A percentile compares a stretch with the other conserved stretches of the same genome.
phyloP scores from a whole-genome alignment of 64 coral and sea anemone species.

The Hydrozoanthus tunicans region DNA sequence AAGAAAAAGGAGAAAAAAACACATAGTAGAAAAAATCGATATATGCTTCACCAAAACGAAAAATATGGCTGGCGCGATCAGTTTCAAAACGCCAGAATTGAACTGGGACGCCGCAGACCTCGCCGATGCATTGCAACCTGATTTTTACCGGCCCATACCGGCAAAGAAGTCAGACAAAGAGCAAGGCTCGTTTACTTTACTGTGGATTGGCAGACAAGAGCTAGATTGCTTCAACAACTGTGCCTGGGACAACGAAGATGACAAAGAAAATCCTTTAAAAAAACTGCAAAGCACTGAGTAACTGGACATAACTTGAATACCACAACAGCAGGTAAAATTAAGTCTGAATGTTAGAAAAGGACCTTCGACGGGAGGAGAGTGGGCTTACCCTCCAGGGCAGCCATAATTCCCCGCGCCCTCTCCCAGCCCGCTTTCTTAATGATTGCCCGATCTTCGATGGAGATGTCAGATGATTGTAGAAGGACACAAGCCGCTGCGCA shows the following conservation, averaged over 20 bases:
- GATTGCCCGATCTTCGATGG: too few relatives aligned
- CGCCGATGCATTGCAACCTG: conserved; percentile 57
- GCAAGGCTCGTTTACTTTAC: conserved; percentile 60
- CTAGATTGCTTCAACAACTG: conserved; percentile 66
- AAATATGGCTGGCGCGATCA: conserved; percentile 8
- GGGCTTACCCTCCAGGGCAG: too few relatives aligned
- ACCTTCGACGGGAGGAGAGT: too few relatives aligned
- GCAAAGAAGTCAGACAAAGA: conserved; percentile 51
- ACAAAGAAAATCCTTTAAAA: conserved; percentile 32
- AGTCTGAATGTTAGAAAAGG: too few relatives aligned
- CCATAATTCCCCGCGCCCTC: too few relatives aligned
- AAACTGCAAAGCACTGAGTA: conserved; percentile 8
- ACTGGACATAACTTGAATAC: too few relatives aligned
- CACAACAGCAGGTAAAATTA: too few relatives aligned
- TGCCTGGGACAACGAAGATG: conserved; percentile 50
- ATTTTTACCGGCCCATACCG: conserved; percentile 54
- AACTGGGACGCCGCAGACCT: background rate
- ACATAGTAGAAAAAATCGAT: background rate
- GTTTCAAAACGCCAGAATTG: conserved; percentile 19
- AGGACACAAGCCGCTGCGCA: too few relatives aligned
- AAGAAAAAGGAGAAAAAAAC: background rate
- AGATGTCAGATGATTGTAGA: too few relatives aligned
- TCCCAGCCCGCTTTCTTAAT: too few relatives aligned
- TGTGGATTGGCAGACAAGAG: conserved; percentile 65
- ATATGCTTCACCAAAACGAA: background rate